Base-by-base conservation (phyloP, 2,888 invertebrate genomes). In the Acleris cristana region DNA sequence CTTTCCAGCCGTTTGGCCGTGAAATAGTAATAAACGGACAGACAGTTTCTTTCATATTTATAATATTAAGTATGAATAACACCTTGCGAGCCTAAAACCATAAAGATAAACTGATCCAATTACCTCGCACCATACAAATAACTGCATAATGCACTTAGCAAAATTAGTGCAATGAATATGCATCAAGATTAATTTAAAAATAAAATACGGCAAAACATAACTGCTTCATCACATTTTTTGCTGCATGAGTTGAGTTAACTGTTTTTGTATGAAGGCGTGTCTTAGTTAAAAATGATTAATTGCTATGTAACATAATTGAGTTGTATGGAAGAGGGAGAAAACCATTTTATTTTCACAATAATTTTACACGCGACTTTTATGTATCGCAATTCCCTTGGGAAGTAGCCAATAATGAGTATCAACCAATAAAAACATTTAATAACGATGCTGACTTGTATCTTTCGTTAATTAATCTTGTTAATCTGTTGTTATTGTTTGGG, bases 141-240 rank as follows among this genome's bases (percentile, higher is more conserved):
- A 40, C 7, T 40, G 18, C 26, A 52, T 23, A 45, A 51, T 23
- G 40, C 56, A 49, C 34, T 63, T 26, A 55, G 40, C 7, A 55
- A 56, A 57, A 57, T 23, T 30, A 40, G 19, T 23, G 7, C 26
- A 19, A 30, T 64, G 23, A 64, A 56, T 61, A 56, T 55, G 54
- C 21, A 54, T 40, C 23, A 30, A 19, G 14, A 56, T 34, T 48
- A 55, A 60, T 40, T 56, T 16, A 19, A 19, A 55, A 57, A 56
- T 16, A 45, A 57, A 19, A 7, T 45, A 23, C 16, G 14, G 18
- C 26, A 56, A 57, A 30, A 53, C 18, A 10, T 65, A 45, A 65
- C 55, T 30, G 51, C 65, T 65, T 58, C 26, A 65, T 65, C 51
- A 61, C 44, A 44, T 30, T 56, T 48, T 65, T 65, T 45, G 10